Conservation (phyloP, 2,888 invertebrate genomes). For the Hybos culiciformis region DNA sequence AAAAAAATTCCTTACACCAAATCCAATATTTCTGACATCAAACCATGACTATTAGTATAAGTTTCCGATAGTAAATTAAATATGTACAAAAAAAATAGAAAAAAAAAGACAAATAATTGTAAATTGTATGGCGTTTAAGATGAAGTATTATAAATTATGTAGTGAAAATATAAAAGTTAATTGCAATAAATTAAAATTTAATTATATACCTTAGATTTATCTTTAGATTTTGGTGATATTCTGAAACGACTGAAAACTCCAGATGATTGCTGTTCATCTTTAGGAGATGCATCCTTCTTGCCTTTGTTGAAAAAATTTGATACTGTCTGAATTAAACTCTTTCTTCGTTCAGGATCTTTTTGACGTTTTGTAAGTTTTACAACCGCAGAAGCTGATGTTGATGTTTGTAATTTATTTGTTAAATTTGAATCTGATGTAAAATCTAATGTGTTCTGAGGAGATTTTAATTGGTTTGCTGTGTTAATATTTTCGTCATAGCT, state of each 20-base stretch:
- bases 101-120: slow-evolving; percentile 5
- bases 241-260: slow-evolving; percentile 42
- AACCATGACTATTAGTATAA: slow-evolving; percentile 45
- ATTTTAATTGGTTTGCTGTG: slow-evolving; percentile 12
- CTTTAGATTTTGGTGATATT: slow-evolving; percentile 47
- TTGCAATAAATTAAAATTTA: slow-evolving; percentile 7
- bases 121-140: not conserved
- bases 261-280: slow-evolving; percentile 11
- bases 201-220: slow-evolving; percentile 51
- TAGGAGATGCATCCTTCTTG: slow-evolving; percentile 37
- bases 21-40: slow-evolving; percentile 39
- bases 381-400: not conserved
- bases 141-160: not conserved
- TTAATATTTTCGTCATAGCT: slow-evolving; percentile 18
- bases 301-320: slow-evolving; percentile 70
- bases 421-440: slow-evolving; percentile 47
- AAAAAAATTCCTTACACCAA: slow-evolving; percentile 31
- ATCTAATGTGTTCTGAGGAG: slow-evolving; percentile 21
- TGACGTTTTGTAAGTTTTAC: slow-evolving; percentile 21
- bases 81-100: slow-evolving; percentile 6
- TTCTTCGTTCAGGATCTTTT: slow-evolving; percentile 58
- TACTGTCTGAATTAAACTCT: slow-evolving; percentile 71
- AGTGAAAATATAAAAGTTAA: not conserved
- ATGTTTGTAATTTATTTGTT: slow-evolving; percentile 23
- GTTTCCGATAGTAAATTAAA: slow-evolving; percentile 12